phyloP scores from a whole-genome alignment of 2,797 vertebrate genomes.

The Rallus crepitans region DNA sequence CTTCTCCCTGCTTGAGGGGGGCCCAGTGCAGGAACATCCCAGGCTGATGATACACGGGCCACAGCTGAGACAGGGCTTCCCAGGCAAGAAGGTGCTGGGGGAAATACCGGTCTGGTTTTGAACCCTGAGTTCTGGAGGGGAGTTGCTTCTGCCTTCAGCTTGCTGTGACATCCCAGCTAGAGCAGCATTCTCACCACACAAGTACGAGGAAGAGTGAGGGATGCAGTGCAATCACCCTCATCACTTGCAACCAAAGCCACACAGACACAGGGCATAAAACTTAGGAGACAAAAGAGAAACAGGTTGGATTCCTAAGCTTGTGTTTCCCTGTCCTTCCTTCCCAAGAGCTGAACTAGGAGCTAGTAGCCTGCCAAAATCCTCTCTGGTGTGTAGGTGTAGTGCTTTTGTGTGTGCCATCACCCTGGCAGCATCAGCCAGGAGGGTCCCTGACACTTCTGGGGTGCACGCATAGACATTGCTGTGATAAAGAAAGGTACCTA shows the following conservation, averaged over 20 bases:
- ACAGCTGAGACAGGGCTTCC: neutral
- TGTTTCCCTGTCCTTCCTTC: neutral
- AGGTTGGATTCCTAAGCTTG: neutral
- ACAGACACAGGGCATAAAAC: neutral
- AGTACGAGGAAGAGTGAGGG: neutral
- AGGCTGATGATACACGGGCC: neutral
- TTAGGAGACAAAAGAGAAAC: neutral
- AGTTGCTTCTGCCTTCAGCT: neutral
- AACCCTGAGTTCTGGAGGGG: neutral
- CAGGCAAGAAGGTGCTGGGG: neutral
- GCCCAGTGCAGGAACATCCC: neutral
- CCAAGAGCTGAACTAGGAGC: neutral
- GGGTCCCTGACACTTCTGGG: neutral
- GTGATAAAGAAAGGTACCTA: neutral
- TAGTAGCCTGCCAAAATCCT: neutral
- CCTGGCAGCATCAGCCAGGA: accelerated
- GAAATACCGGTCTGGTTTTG: neutral
- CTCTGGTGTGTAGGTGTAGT: neutral
- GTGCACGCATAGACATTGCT: neutral
- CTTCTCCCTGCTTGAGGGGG: neutral
- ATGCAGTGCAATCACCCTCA: neutral
- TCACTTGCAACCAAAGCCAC: neutral
- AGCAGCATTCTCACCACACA: neutral
- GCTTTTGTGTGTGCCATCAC: neutral
- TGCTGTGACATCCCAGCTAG: neutral